phyloP scores from a whole-genome alignment of 64 coral and sea anemone genomes.

The Montipora efflorescens region DNA sequence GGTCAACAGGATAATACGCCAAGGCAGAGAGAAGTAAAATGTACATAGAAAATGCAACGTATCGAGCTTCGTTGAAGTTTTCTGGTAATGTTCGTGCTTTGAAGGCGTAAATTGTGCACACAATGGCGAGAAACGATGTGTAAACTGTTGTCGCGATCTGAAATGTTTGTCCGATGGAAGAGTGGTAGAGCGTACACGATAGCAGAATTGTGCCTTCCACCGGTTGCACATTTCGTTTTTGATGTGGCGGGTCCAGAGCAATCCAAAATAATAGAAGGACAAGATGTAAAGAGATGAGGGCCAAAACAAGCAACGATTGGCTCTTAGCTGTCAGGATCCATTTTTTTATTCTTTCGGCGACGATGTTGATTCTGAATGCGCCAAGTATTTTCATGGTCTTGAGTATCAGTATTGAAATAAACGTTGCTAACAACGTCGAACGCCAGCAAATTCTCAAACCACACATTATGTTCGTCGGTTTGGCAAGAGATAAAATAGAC shows the following conservation, averaged over 20 bases:
- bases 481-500: slow-evolving; percentile 27
- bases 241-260: slow-evolving; percentile 25
- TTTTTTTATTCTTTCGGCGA: slow-evolving; percentile 39
- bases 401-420: slow-evolving; percentile 15
- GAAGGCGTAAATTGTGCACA: slow-evolving; percentile 48
- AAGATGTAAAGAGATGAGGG: background rate
- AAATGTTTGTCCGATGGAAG: background rate
- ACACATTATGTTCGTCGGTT: slow-evolving; percentile 9
- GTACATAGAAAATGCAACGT: slow-evolving; percentile 47
- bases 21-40: slow-evolving; percentile 37
- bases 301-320: slow-evolving; percentile 24
- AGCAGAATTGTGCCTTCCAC: background rate
- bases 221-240: slow-evolving; percentile 1
- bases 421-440: background rate
- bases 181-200: slow-evolving; percentile 1
- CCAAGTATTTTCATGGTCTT: slow-evolving; percentile 37
- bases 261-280: slow-evolving; percentile 13
- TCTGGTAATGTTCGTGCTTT: slow-evolving; percentile 33
- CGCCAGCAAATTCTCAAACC: background rate
- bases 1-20: slow-evolving; percentile 20
- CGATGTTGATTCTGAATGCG: slow-evolving; percentile 15
- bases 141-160: slow-evolving; percentile 7
- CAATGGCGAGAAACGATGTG: slow-evolving; percentile 6
- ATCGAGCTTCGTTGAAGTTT: slow-evolving; percentile 59
- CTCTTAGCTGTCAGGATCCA: slow-evolving; percentile 26